These are phyloP conservation scores for Caenorhabditis wallacei DNA, from an alignment of 2,888 invertebrate genomes.

Conservation along the genomic window DNA sequence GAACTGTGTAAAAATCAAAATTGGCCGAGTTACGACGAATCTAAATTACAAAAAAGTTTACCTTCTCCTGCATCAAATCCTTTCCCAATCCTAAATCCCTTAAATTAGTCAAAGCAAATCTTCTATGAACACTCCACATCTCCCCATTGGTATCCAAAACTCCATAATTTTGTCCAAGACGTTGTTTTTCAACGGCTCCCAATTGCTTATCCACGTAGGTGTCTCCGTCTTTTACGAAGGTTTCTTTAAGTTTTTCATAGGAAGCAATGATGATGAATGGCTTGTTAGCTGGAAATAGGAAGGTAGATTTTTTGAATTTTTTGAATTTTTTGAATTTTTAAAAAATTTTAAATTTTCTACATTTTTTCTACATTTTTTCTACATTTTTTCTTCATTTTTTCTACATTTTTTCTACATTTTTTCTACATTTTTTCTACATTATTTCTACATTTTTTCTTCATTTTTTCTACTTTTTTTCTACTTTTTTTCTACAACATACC, in stretches of 20 bases:
- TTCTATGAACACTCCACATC: conserved; percentile 47
- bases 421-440: too few relatives aligned
- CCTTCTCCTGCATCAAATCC: conserved; percentile 49
- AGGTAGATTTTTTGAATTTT: neutral
- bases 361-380: too few relatives aligned
- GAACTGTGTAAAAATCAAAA: neutral
- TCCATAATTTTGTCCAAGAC: conserved; percentile 24
- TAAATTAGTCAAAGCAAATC: conserved; percentile 46
- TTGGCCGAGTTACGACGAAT: neutral
- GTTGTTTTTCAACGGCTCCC: conserved; percentile 2
- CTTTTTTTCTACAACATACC: too few relatives aligned
- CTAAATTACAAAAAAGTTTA: neutral
- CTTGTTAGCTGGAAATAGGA: conserved; percentile 25
- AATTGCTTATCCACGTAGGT: conserved; percentile 45
- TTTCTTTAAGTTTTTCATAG: conserved; percentile 57
- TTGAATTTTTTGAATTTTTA: neutral
- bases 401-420: too few relatives aligned
- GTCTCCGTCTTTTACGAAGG: conserved; percentile 63
- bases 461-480: too few relatives aligned
- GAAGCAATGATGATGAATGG: conserved; percentile 54
- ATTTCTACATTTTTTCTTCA: too few relatives aligned
- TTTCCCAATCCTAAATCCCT: conserved; percentile 55
- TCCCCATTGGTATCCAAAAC: conserved; percentile 50
- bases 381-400: too few relatives aligned
- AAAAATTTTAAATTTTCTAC: too few relatives aligned